Base-by-base conservation (phyloP, 2,797 vertebrate genomes). In the Catostomus latipinnis region DNA sequence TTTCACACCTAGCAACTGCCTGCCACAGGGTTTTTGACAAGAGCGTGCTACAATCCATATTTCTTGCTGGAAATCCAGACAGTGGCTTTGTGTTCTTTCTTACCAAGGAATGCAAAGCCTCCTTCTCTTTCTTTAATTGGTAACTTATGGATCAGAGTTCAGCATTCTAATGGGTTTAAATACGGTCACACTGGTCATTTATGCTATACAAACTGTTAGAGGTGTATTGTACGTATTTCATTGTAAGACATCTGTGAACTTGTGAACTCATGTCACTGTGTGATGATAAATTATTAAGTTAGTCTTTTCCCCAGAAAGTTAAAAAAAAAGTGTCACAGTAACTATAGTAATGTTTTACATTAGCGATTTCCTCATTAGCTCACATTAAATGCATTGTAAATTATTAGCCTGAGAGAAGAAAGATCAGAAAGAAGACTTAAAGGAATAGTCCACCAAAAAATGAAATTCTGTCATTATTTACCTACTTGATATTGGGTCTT, bases 61-160 rank as follows among this genome's bases (percentile, higher is more conserved):
- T 79, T 50, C 50, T 72, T 57, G 16, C 14, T 16, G 65, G 63
- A 74, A 78, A 68, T 50, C 71, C 22, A 34, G 14, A 63, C 74
- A 72, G 43, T 60, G 22, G 68, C 12, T 43, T 71, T 18, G 53
- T 78, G 66, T 83, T 60, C 45, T 72, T 65, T 65, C 12, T 53
- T 63, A 14, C 34, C 69, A 13, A 49, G 66, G 75, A 56, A 62
- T 7, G 66, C 56, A 45, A 45, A 18, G 53, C 54, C 54, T 50
- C 67, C 67, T 60, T 43, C 67, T 70, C 66, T 78, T 78, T 70
- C 48, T 69, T 69, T 70, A 70, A 78, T 78, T 70, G 57, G 66
- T 78, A 52, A 78, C 66, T 78, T 78, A 61, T 70, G 66, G 70
- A 61, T 70, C 67, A 58, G 18, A 78, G 74, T 57, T 57, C 52